Percentiles rank a stretch among this genome's conserved stretches.
phyloP scores from a whole-genome alignment of 2,888 invertebrate genomes.

The Gymnocheta viridis region DNA sequence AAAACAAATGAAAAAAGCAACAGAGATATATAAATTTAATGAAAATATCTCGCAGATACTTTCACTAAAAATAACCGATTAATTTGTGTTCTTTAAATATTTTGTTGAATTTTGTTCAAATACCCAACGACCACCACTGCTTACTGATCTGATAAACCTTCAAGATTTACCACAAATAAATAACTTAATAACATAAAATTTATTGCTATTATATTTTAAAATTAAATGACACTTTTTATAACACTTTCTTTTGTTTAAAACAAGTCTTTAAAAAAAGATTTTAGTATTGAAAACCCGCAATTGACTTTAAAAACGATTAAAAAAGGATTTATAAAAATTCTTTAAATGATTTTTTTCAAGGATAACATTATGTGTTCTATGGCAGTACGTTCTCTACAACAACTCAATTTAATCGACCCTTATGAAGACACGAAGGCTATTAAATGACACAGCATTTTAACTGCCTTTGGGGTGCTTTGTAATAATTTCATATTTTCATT shows the following conservation, averaged over 20 bases:
- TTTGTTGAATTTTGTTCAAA: background rate
- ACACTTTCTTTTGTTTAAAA: constrained; percentile 47
- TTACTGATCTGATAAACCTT: constrained; percentile 61
- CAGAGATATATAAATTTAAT: background rate
- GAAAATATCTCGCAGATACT: constrained; percentile 9
- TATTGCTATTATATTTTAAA: constrained; percentile 37
- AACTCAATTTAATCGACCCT: constrained; percentile 55
- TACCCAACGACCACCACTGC: constrained; percentile 60
- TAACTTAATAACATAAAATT: constrained; percentile 61
- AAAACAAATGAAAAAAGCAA: background rate
- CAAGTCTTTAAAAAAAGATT: background rate
- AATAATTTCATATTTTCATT: constrained; percentile 77
- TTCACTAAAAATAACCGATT: constrained; percentile 49
- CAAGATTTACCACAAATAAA: constrained; percentile 65
- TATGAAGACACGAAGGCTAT: constrained; percentile 5
- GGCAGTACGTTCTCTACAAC: constrained; percentile 9
- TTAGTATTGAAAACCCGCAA: constrained; percentile 1
- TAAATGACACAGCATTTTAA: constrained; percentile 76
- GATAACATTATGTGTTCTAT: constrained; percentile 59
- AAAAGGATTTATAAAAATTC: constrained; percentile 49
- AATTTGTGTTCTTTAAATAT: constrained; percentile 6
- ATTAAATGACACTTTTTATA: constrained; percentile 58
- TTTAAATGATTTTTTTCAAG: constrained; percentile 51
- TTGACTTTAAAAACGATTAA: constrained; percentile 22
- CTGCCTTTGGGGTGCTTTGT: constrained; percentile 50